Conservation (phyloP, 2,888 invertebrate species). For the Mimachlamys varia region DNA sequence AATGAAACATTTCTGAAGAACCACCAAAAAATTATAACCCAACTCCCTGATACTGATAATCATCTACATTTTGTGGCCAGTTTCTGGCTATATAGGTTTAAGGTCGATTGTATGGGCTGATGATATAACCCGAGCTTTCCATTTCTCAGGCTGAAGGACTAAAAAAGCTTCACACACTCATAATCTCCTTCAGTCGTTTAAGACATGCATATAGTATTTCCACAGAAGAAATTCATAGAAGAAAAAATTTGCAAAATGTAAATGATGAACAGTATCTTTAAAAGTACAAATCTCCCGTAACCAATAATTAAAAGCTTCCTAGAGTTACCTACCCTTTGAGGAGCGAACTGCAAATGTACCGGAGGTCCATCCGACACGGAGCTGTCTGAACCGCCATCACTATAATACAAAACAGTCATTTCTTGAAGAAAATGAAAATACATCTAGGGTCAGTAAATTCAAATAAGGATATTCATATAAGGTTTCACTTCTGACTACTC, state of each 20-base stretch:
- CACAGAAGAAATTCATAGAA: background rate
- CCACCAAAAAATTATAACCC: background rate
- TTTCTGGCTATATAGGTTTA: too few relatives aligned
- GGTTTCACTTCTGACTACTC: too few relatives aligned
- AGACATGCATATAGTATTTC: background rate
- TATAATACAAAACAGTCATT: conserved; percentile 57
- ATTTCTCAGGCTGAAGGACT: too few relatives aligned
- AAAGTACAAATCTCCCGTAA: background rate
- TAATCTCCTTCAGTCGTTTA: background rate
- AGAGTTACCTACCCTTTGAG: conserved; percentile 62
- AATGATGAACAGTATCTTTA: background rate
- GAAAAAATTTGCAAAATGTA: background rate
- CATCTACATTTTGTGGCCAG: background rate
- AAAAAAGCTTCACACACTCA: background rate
- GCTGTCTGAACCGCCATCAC: conserved; percentile 81
- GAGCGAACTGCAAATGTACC: conserved; percentile 71
- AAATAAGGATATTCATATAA: too few relatives aligned
- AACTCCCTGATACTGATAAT: background rate
- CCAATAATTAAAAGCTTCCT: background rate
- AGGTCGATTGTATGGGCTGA: too few relatives aligned
- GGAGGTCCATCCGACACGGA: conserved; percentile 80
- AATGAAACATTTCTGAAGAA: background rate
- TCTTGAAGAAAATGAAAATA: too few relatives aligned
- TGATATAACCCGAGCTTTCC: too few relatives aligned
- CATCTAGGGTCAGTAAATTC: too few relatives aligned